Percentiles rank a stretch among this genome's conserved stretches.
Evolutionary conservation across 2,797 vertebrate species (phyloP).

Genomic region (Meriones psammophilus): DNA sequence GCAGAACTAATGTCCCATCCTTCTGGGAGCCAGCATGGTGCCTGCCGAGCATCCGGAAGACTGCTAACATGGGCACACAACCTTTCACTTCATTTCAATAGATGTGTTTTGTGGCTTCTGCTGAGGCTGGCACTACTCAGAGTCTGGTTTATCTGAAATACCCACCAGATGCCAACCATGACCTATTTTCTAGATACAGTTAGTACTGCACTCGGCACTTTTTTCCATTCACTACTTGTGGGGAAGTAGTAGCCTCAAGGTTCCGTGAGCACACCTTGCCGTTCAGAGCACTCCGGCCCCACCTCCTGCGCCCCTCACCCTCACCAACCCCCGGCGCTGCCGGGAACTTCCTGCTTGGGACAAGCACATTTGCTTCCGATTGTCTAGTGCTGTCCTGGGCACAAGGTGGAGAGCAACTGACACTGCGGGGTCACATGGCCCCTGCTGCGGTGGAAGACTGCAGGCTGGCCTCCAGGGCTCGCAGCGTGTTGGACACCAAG

Average conservation of each 20-base stretch:
- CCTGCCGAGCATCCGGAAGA: not conserved
- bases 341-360: not conserved
- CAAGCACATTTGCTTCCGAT: not conserved
- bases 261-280: not conserved
- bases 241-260: not conserved
- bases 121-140: not conserved
- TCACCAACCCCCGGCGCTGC: not conserved
- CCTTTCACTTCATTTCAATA: not conserved
- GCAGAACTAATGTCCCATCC: not conserved
- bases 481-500: not conserved
- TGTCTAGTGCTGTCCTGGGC: not conserved
- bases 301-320: not conserved
- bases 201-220: not conserved
- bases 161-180: not conserved
- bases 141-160: not conserved
- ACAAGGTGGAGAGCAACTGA: not conserved
- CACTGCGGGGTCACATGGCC: not conserved
- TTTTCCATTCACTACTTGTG: not conserved
- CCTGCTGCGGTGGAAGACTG: not conserved
- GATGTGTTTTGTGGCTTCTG: not conserved
- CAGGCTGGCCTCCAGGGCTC: not conserved
- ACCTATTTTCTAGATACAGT: not conserved
- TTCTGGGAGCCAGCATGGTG: not conserved
- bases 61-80: not conserved
- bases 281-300: not conserved